Percentiles rank a stretch among this genome's conserved stretches.
Conservation (phyloP, 2,797 vertebrate genomes). For the Ibycter americanus region DNA sequence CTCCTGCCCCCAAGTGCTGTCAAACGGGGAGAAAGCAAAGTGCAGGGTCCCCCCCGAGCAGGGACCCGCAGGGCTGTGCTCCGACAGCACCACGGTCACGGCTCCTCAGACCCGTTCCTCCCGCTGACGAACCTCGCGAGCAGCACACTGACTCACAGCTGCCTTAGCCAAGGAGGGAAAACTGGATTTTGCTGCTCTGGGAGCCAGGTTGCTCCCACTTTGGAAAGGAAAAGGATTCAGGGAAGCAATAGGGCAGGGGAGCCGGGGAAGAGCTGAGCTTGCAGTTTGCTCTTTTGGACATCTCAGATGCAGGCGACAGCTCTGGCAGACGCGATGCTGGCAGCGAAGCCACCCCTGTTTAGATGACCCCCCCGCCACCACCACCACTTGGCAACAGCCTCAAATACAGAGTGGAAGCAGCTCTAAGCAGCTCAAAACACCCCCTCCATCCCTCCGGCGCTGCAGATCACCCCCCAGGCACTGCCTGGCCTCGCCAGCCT, state of each 20-base stretch:
- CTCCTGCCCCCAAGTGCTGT: fast-evolving
- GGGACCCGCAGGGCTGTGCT: neutral
- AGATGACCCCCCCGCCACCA: fast-evolving
- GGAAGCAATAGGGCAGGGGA: neutral
- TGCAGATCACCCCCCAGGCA: neutral
- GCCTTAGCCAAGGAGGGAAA: neutral
- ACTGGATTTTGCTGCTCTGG: neutral
- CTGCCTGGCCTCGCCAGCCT: fast-evolving
- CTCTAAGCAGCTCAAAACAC: neutral
- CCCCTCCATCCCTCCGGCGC: neutral
- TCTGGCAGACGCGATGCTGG: neutral
- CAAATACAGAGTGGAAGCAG: neutral
- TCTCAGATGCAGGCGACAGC: neutral
- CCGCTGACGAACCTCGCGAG: fast-evolving
- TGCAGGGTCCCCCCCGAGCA: neutral
- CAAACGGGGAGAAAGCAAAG: neutral
- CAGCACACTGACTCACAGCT: neutral
- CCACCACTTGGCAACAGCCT: neutral
- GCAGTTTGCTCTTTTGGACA: neutral
- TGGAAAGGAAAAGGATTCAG: neutral
- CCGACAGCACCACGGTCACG: fast-evolving
- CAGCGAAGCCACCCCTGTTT: neutral
- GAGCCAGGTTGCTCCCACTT: neutral
- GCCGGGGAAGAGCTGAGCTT: neutral
- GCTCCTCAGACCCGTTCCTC: neutral